Conservation (phyloP, 2,113 vertebrate species). For the Marmota monax region DNA sequence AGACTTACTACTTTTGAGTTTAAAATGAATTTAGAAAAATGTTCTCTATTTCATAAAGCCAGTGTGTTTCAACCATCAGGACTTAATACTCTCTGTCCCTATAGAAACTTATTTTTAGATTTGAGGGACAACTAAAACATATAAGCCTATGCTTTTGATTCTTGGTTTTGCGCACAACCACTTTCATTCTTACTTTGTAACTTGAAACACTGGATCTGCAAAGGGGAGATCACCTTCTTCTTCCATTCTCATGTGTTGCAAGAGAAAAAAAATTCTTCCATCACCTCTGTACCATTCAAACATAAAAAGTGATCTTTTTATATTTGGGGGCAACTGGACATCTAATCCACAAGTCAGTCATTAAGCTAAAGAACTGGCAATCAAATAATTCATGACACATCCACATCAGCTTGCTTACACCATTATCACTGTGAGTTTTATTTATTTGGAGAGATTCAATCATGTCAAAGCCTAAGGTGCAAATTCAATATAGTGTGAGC, state of each 20-base stretch:
- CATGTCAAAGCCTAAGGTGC: not conserved
- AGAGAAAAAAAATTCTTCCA: conserved; percentile 37
- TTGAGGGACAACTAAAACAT: not conserved
- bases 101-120: conserved; percentile 37
- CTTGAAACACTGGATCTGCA: not conserved
- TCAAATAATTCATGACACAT: not conserved
- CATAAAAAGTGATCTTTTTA: not conserved
- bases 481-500: conserved; percentile 25
- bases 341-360: not conserved
- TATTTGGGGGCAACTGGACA: not conserved
- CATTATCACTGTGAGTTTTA: not conserved
- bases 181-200: not conserved
- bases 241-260: not conserved
- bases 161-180: conserved; percentile 26
- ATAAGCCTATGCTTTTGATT: not conserved
- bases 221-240: not conserved
- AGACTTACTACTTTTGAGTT: not conserved
- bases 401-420: not conserved
- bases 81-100: not conserved
- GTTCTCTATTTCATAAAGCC: conserved; percentile 28
- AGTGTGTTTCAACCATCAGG: not conserved
- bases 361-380: not conserved
- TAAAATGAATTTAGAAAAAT: conserved; percentile 21
- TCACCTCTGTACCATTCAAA: not conserved
- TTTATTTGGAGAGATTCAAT: not conserved